phyloP scores from a whole-genome alignment of 2,797 vertebrate species.

The Odontamblyopus rebecca region DNA sequence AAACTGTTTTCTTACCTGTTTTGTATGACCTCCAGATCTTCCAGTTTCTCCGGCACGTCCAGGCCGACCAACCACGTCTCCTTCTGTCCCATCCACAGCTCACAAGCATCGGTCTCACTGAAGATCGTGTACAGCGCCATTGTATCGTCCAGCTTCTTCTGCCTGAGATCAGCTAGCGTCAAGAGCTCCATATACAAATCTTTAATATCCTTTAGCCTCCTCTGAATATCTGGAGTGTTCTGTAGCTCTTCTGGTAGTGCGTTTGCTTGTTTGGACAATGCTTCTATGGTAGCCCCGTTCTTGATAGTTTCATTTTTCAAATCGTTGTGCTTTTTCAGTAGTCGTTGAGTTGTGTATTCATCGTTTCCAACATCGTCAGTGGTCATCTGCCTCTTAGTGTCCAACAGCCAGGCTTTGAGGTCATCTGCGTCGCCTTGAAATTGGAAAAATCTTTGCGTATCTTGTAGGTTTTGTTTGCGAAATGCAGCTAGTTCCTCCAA shows the following conservation, averaged over 20 bases:
- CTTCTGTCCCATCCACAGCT: conserved; percentile 96
- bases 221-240: conserved; percentile 87
- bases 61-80: conserved; percentile 91
- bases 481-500: conserved; percentile 91
- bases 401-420: conserved; percentile 85
- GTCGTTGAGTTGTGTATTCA: conserved; percentile 86
- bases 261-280: conserved; percentile 82
- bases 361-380: conserved; percentile 88
- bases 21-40: conserved; percentile 93
- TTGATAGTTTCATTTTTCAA: conserved; percentile 84
- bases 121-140: conserved; percentile 92
- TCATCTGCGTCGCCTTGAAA: conserved; percentile 93
- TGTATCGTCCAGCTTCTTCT: conserved; percentile 86
- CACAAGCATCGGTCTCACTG: conserved; percentile 91
- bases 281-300: conserved; percentile 80
- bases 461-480: conserved; percentile 86
- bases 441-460: conserved; percentile 91
- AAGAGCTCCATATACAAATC: conserved; percentile 86
- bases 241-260: conserved; percentile 86
- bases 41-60: conserved; percentile 89
- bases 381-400: conserved; percentile 83
- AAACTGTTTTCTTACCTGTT: conserved; percentile 81
- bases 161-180: conserved; percentile 82
- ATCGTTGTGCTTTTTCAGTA: conserved; percentile 85
- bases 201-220: conserved; percentile 80